phyloP scores from a whole-genome alignment of 2,113 vertebrate species.

The Holacanthus passer region DNA sequence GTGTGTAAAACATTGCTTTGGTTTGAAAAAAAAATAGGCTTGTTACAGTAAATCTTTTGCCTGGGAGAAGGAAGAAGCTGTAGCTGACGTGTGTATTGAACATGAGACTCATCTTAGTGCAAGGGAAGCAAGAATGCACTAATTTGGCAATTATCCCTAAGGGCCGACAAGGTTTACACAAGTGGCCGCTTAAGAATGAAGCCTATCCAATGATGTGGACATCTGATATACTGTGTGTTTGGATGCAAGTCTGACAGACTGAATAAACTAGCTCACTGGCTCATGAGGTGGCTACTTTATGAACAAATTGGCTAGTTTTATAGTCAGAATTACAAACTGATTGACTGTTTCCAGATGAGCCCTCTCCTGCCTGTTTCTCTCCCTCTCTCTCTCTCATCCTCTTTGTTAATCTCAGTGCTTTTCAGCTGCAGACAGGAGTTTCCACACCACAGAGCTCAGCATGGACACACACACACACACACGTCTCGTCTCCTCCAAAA shows the following conservation, averaged over 20 bases:
- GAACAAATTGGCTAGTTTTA: conserved; percentile 3
- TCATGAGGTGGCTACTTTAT: neutral
- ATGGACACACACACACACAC: conserved; percentile 11
- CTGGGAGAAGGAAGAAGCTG: neutral
- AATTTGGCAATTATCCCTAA: conserved; percentile 49
- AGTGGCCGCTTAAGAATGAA: conserved; percentile 46
- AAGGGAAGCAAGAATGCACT: conserved; percentile 48
- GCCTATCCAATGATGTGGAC: conserved; percentile 12
- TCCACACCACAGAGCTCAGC: neutral
- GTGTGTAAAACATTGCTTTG: neutral
- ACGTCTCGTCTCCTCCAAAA: conserved; percentile 15
- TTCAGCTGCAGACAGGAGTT: conserved; percentile 1
- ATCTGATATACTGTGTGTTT: conserved; percentile 18
- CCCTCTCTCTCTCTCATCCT: neutral
- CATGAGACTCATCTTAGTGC: conserved; percentile 29
- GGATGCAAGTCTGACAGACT: neutral
- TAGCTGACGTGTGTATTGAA: conserved; percentile 2
- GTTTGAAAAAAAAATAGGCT: neutral
- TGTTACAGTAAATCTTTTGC: neutral
- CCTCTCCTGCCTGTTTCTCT: neutral
- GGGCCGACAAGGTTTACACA: conserved; percentile 33
- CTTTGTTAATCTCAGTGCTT: neutral
- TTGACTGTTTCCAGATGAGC: neutral
- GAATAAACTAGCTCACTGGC: conserved; percentile 5
- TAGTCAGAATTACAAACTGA: neutral